Conservation (phyloP, 2,888 invertebrate genomes). For the Vanessa cardui region DNA sequence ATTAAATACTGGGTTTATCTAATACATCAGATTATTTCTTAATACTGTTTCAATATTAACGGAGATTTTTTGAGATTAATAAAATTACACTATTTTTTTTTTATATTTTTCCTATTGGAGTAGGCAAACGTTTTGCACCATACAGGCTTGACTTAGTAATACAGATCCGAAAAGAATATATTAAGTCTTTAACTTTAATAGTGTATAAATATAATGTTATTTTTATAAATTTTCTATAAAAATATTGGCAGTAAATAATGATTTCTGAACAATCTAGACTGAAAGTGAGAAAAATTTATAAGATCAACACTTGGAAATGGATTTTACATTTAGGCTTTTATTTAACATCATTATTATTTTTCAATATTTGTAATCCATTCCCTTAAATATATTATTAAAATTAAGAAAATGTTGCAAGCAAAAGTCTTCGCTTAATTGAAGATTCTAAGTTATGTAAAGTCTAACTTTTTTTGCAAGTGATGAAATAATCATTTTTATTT, state of each 20-base stretch:
- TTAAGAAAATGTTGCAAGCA: conserved; percentile 5
- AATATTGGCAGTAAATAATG: conserved; percentile 8
- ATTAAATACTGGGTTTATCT: conserved; percentile 20
- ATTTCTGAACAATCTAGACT: conserved; percentile 1
- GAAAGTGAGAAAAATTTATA: not conserved
- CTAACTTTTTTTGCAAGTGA: too few species aligned
- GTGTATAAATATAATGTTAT: too few species aligned
- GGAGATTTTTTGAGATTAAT: not conserved
- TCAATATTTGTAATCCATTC: not conserved
- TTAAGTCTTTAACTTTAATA: too few species aligned
- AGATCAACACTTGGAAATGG: too few species aligned
- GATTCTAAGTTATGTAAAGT: too few species aligned
- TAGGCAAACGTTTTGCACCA: too few species aligned
- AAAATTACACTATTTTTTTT: not conserved
- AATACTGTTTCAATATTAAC: conserved; percentile 19
- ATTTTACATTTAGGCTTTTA: too few species aligned
- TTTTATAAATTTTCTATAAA: not conserved
- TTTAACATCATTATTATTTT: too few species aligned
- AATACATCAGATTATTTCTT: conserved; percentile 10
- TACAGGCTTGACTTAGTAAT: too few species aligned
- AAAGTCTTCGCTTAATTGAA: too few species aligned
- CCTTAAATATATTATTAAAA: not conserved
- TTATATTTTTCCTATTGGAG: not conserved
- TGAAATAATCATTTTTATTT: too few species aligned
- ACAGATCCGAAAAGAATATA: too few species aligned